Base-by-base conservation (phyloP, 2,113 vertebrate species). In the Astur gentilis region DNA sequence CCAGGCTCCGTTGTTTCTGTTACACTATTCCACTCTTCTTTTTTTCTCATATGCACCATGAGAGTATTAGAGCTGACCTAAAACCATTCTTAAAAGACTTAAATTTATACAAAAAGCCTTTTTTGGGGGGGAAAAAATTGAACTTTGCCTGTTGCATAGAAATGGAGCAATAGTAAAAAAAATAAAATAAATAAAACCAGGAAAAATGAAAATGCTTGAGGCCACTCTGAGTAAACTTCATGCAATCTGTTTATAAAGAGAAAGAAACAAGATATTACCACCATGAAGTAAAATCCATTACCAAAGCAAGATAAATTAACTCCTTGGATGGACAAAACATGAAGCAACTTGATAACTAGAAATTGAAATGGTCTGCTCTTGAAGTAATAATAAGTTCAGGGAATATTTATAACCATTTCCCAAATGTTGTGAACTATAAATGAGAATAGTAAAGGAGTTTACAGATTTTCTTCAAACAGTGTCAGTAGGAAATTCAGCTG, bases 271-370 rank as follows among this genome's bases (percentile, higher is more conserved):
- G 69, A 47, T 91, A 76, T 83, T 93, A 72, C 42, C 15, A 84
- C 44, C 44, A 79, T 79, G 89, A 83, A 87, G 44, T 67, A 85
- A 95, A 96, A 94, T 75, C 82, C 89, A 95, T 83, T 91, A 76
- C 38, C 18, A 83, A 75, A 87, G 32, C n/a, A 92, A 91, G 87
- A 96, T 40, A 93, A 87, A 83, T 42, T 75, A 67, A 79, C 14
- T 89, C 26, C 27, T 91, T 84, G 23, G 29, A 79, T 89, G 32
- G 47, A 66, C 34, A 83, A 83, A 79, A 90, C 86, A 40, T 10
- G 19, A 84, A 89, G 16, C 38, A 83, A 75, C 57, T 84, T 26
- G n/a, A 71, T 89, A 94, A 75, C 38, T 60, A n/a, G 42, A 75
- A 89, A 75, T 27, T 50, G 42, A 87, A 95, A 87, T 47, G 4